Evolutionary conservation across 2,797 vertebrate genomes (phyloP).

Genomic region (Sebastes oblongus): DNA sequence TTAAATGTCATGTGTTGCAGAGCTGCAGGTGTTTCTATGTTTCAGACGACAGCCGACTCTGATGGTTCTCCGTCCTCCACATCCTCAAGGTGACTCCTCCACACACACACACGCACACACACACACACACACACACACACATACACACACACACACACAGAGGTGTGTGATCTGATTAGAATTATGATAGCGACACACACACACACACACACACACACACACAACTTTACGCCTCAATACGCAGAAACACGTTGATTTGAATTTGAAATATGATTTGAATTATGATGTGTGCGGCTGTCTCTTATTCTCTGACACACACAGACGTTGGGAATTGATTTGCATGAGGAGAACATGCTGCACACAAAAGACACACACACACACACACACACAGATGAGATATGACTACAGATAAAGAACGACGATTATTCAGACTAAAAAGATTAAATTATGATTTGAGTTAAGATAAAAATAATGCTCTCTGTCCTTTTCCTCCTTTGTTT

Average conservation of each 20-base stretch:
- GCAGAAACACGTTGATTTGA: conserved; percentile 19
- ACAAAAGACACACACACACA: neutral
- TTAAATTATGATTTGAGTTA: conserved; percentile 34
- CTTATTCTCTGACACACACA: conserved; percentile 17
- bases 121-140: neutral
- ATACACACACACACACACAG: neutral
- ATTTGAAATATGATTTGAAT: conserved; percentile 48
- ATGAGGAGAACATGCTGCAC: neutral
- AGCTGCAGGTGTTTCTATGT: neutral
- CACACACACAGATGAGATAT: neutral
- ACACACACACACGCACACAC: neutral
- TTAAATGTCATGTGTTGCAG: neutral
- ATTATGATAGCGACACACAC: conserved; percentile 16
- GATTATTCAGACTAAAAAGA: conserved; percentile 33
- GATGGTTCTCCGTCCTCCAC: conserved; percentile 8
- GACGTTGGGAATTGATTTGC: conserved; percentile 22
- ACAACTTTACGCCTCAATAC: neutral
- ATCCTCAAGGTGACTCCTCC: conserved; percentile 51
- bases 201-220: neutral
- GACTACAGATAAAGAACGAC: conserved; percentile 36
- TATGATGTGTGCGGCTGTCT: conserved; percentile 12
- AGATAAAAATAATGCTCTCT: neutral
- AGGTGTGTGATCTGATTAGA: conserved; percentile 48
- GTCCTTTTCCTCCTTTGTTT: neutral
- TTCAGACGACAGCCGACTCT: neutral